These are phyloP conservation scores for Mongoloraphidia duomilia DNA, from an alignment of 2,888 invertebrate species.

Conservation along the genomic window DNA sequence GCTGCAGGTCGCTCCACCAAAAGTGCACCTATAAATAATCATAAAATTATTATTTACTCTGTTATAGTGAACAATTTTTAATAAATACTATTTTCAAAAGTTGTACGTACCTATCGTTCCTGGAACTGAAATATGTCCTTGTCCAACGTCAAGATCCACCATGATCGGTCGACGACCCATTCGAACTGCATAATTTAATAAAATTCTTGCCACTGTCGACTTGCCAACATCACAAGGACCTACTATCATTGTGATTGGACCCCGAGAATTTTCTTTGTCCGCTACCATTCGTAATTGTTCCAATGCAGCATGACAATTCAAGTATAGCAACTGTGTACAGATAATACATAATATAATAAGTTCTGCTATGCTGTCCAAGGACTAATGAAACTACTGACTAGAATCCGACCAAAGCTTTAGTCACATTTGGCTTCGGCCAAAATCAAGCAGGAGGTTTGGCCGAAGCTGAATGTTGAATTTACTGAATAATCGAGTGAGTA, in stretches of 20 bases:
- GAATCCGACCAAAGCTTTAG: no score
- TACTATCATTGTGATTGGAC: constrained; percentile 79
- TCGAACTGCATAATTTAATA: constrained; percentile 90
- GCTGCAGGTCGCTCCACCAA: constrained; percentile 86
- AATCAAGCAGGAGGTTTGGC: no score
- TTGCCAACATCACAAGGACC: constrained; percentile 96
- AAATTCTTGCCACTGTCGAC: constrained; percentile 72
- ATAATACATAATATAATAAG: constrained; percentile 14
- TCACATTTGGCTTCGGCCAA: no score
- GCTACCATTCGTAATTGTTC: constrained; percentile 78
- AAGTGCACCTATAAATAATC: constrained; percentile 46
- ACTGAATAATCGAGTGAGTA: no score
- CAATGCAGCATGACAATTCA: constrained; percentile 89
- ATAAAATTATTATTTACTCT: background rate
- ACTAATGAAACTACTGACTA: no score
- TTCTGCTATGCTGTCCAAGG: no score
- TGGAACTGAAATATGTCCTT: constrained; percentile 82
- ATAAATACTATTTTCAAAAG: background rate
- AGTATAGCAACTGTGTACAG: constrained; percentile 51
- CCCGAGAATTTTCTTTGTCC: constrained; percentile 54
- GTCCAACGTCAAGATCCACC: constrained; percentile 92
- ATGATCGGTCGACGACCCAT: constrained; percentile 78
- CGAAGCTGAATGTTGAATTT: no score
- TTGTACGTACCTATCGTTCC: constrained; percentile 61
- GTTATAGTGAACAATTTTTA: constrained; percentile 1